Percentiles rank a stretch among this genome's conserved stretches.
phyloP scores from a whole-genome alignment of 2,888 invertebrate genomes.

The Pasiphila rectangulata region DNA sequence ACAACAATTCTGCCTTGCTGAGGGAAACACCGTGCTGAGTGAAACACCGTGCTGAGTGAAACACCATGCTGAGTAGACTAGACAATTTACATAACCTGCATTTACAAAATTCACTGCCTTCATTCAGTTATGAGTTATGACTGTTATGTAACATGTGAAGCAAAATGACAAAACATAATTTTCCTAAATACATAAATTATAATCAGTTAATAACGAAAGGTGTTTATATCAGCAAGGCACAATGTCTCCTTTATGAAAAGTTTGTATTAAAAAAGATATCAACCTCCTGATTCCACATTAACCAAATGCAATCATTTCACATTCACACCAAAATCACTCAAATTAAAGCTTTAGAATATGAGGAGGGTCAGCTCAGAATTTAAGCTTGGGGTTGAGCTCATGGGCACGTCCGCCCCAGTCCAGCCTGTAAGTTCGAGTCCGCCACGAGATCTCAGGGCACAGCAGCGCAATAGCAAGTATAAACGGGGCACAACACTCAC shows the following conservation, averaged over 20 bases:
- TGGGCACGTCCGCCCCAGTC: conserved; percentile 98
- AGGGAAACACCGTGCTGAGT: too few relatives aligned
- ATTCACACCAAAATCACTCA: conserved; percentile 41
- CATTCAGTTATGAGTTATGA: neutral
- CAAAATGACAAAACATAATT: too few relatives aligned
- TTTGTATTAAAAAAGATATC: neutral
- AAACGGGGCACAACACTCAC: conserved; percentile 94
- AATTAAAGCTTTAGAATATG: conserved; percentile 67
- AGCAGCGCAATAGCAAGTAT: conserved; percentile 92
- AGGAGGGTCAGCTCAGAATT: conserved; percentile 73
- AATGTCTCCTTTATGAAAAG: neutral
- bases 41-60: too few relatives aligned
- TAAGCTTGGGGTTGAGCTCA: conserved; percentile 88
- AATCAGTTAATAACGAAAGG: too few relatives aligned
- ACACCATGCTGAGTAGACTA: too few relatives aligned
- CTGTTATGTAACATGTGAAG: too few relatives aligned
- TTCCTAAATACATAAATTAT: too few relatives aligned
- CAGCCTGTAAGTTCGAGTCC: conserved; percentile 93
- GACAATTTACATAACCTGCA: too few relatives aligned
- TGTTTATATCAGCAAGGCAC: neutral
- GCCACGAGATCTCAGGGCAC: conserved; percentile 95
- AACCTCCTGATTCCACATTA: conserved; percentile 1
- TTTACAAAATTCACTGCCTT: too few relatives aligned
- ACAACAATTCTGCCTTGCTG: too few relatives aligned
- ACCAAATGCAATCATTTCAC: conserved; percentile 6